These are phyloP conservation scores for Abramis brama DNA, from an alignment of 2,113 vertebrate species.

Conservation along the genomic window DNA sequence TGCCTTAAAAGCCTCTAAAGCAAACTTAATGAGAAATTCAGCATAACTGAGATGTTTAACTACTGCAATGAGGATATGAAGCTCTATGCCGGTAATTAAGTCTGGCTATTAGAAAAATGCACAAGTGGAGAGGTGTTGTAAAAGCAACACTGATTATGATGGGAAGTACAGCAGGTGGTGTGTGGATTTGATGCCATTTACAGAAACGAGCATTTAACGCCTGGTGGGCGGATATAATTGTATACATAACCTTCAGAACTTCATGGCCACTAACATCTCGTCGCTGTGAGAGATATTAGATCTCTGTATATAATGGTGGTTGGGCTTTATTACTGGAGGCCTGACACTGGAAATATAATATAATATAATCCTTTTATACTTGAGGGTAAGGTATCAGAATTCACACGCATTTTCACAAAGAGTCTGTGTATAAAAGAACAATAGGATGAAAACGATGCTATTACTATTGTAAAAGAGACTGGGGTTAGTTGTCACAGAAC, in stretches of 20 bases:
- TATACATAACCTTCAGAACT: conserved; percentile 31
- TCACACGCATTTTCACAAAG: not conserved
- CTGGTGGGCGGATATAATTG: conserved; percentile 28
- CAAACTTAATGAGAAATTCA: not conserved
- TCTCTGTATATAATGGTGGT: not conserved
- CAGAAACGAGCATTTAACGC: conserved; percentile 36
- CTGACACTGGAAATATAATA: not conserved
- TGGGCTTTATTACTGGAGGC: conserved; percentile 1
- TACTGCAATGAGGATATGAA: not conserved
- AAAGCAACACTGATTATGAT: conserved; percentile 37
- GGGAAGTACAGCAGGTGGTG: conserved; percentile 30
- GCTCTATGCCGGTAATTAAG: conserved; percentile 25
- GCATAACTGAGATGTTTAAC: conserved; percentile 17
- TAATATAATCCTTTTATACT: not conserved
- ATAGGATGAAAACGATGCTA: not conserved
- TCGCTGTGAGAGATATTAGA: not conserved
- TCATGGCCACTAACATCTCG: not conserved
- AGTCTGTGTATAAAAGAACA: not conserved
- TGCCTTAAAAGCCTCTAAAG: not conserved
- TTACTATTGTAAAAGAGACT: not conserved
- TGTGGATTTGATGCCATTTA: conserved; percentile 26
- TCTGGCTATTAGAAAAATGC: conserved; percentile 30
- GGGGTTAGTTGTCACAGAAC: not conserved
- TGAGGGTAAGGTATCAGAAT: conserved; percentile 8
- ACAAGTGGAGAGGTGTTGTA: conserved; percentile 27